Evolutionary conservation across 2,113 vertebrate genomes (phyloP).

Genomic region (Sapajus apella): DNA sequence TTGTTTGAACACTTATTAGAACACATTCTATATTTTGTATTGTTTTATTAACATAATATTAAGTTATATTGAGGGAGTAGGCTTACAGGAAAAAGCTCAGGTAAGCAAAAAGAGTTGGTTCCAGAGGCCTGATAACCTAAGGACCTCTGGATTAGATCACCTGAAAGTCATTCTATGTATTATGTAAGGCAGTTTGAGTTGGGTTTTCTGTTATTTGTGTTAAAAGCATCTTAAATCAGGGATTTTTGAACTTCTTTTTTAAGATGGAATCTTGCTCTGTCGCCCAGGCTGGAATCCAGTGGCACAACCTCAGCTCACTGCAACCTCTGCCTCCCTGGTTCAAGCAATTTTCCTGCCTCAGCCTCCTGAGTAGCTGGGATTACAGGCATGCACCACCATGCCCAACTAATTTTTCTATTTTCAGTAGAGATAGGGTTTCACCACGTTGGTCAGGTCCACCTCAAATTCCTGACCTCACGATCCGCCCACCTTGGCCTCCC

Average conservation of each 20-base stretch:
- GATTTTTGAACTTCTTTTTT: not conserved
- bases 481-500: too few species aligned
- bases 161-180: not conserved
- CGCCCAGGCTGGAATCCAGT: too few species aligned
- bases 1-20: not conserved
- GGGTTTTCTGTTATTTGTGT: not conserved
- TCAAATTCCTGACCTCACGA: too few species aligned
- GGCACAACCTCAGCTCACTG: too few species aligned
- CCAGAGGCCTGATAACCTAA: not conserved
- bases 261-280: too few species aligned
- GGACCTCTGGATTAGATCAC: not conserved
- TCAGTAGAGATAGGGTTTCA: too few species aligned
- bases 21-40: not conserved
- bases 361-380: too few species aligned
- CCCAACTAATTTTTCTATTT: too few species aligned
- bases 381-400: too few species aligned
- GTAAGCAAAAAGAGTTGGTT: not conserved
- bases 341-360: too few species aligned
- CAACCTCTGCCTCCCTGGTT: too few species aligned
- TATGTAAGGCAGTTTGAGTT: not conserved
- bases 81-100: not conserved
- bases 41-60: conserved; percentile 12
- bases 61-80: not conserved
- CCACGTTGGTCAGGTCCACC: too few species aligned
- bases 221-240: not conserved